Percentiles rank a stretch among this genome's conserved stretches.
These are phyloP conservation scores for Brotula barbata DNA, from an alignment of 2,797 vertebrate genomes.

Conservation along the genomic window DNA sequence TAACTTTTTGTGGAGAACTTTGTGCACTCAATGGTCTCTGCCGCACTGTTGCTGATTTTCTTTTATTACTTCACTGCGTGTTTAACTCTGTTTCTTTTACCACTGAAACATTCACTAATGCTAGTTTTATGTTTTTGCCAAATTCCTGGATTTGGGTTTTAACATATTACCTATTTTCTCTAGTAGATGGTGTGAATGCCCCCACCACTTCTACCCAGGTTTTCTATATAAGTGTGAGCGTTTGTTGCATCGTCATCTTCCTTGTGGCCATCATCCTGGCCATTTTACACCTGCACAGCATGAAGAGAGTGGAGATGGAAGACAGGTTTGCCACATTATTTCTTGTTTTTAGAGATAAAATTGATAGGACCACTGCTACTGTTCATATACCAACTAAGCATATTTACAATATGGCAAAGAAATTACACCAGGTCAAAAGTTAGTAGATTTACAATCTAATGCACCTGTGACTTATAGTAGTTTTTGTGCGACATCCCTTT, in stretches of 20 bases:
- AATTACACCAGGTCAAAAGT: not conserved
- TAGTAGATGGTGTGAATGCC: constrained; percentile 86
- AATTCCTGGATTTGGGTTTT: not conserved
- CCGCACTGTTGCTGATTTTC: too few species aligned
- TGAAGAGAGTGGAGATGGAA: constrained; percentile 97
- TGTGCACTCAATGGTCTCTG: constrained; percentile 7
- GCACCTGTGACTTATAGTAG: constrained; percentile 1
- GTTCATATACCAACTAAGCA: not conserved
- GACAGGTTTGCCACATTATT: constrained; percentile 85
- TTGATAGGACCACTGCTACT: not conserved
- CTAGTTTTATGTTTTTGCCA: too few species aligned
- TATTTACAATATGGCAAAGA: not conserved
- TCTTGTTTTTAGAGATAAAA: not conserved
- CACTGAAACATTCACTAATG: too few species aligned
- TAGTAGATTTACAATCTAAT: not conserved
- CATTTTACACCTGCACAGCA: constrained; percentile 97
- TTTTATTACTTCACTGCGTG: not conserved
- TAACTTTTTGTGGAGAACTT: constrained; percentile 38
- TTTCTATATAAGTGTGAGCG: constrained; percentile 98
- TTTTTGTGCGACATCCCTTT: constrained; percentile 10
- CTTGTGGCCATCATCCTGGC: constrained; percentile 97
- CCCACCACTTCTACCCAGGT: constrained; percentile 97
- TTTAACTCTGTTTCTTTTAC: constrained; percentile 5
- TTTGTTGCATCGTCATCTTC: constrained; percentile 98
- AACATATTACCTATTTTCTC: constrained; percentile 39